Conservation (phyloP, 2,797 vertebrate species). For the Telmatherina bonti region DNA sequence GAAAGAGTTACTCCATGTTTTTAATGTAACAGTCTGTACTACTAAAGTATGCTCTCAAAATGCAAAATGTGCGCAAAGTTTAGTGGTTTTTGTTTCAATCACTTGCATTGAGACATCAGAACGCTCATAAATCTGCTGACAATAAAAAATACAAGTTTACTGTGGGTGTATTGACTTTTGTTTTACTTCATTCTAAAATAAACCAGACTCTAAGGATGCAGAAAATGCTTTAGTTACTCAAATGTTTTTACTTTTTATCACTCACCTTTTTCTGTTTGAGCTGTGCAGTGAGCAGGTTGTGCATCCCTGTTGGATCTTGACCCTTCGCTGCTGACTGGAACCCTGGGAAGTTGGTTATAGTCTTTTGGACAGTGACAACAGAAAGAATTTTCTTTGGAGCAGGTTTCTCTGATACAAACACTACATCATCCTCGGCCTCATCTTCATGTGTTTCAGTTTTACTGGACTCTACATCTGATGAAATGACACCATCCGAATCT, state of each 20-base stretch:
- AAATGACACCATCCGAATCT: neutral
- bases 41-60: neutral
- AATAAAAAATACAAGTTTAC: too few species aligned
- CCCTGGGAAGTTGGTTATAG: conserved; percentile 74
- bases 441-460: conserved; percentile 16
- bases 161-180: too few species aligned
- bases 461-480: neutral
- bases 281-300: conserved; percentile 80
- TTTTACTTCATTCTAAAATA: neutral
- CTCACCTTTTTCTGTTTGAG: conserved; percentile 92
- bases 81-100: too few species aligned
- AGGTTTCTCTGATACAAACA: conserved; percentile 74
- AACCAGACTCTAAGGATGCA: neutral
- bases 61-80: too few species aligned
- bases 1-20: neutral
- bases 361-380: conserved; percentile 68
- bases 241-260: neutral
- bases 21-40: neutral
- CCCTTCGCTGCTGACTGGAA: conserved; percentile 62
- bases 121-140: too few species aligned
- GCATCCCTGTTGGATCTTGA: conserved; percentile 70
- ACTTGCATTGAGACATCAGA: too few species aligned
- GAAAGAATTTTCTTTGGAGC: conserved; percentile 61
- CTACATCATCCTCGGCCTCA: conserved; percentile 53
- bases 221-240: neutral